These are phyloP conservation scores for Muricea muricata DNA, from an alignment of 92 coral and sea anemone species.

Conservation along the genomic window DNA sequence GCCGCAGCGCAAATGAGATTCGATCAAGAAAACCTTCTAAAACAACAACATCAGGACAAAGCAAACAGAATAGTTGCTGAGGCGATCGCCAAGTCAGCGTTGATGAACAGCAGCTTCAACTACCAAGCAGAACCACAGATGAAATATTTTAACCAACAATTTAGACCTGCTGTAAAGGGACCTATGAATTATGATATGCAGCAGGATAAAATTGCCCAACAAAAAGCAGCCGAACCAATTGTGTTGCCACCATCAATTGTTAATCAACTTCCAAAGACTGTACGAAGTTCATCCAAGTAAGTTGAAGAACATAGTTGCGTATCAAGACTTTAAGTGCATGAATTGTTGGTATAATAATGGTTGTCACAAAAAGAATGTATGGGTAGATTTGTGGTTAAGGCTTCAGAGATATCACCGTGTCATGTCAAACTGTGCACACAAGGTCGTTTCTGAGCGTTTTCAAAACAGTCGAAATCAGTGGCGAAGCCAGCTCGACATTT, in stretches of 20 bases:
- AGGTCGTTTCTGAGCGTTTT: too few species aligned
- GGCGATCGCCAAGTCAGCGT: conserved; percentile 96
- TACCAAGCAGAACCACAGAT: conserved; percentile 76
- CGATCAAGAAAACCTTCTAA: conserved; percentile 79
- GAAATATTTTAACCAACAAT: conserved; percentile 67
- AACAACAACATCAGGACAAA: conserved; percentile 90
- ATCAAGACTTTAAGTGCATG: too few species aligned
- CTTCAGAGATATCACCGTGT: background rate
- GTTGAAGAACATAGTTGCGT: too few species aligned
- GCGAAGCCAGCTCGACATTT: too few species aligned
- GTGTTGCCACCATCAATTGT: conserved; percentile 90
- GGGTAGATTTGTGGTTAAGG: background rate
- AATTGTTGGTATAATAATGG: too few species aligned
- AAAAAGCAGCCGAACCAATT: conserved; percentile 81
- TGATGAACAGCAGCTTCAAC: conserved; percentile 70
- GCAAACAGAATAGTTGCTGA: conserved; percentile 98
- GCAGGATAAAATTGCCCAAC: conserved; percentile 30
- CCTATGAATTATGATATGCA: conserved; percentile 60
- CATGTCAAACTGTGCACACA: too few species aligned
- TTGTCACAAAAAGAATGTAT: background rate
- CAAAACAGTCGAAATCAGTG: too few species aligned
- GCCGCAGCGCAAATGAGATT: conserved; percentile 61
- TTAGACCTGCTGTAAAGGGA: conserved; percentile 48
- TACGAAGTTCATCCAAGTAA: conserved; percentile 82
- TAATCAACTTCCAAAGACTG: conserved; percentile 78